Evolutionary conservation across 2,113 vertebrate genomes (phyloP), one percentile per base, ranked within the genome.

Genomic region (Peromyscus polionotus): DNA sequence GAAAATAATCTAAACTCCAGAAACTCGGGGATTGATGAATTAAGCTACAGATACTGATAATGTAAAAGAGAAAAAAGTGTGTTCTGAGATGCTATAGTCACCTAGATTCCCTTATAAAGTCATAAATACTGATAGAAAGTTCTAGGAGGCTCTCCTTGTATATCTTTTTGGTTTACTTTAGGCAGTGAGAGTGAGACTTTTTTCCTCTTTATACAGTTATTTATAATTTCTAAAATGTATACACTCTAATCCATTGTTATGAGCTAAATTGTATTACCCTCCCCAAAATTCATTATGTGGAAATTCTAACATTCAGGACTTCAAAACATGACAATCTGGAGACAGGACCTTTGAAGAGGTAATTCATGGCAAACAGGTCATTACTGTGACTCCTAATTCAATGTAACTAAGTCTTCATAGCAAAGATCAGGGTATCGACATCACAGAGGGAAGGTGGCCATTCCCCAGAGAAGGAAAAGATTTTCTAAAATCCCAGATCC

Each of bases 1-100:
- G 76, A 84, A 92, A 91, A 67, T 86, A 95, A 94, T 39, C 45
- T 86, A 90, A 96, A 93, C 83, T 51, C 42, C 63, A 96, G 72
- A 96, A 90, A 86, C 57, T 61, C 45, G 85, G 59, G 26, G 4
- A 92, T 8, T 91, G 61, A 68, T 75, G 72, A 90, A 91, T 76
- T 72, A 88, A 57, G 72, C 20, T 65, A 57, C 12, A 75, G 24
- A 90, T 70, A 61, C 33, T 92, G 67, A 93, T 9, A 91, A 85
- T 42, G n/a, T 90, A 67, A 45, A 67, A 19, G 12, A 83, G 80
- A 63, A 63, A n/a, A 85, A 28, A 65, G 39, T 20, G 80, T 93
- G 72, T 90, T 48, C 67, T 7, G 73, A 93, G 39, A 76, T 14
- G 92, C 67, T 87, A 88, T 68, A 5, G 57, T 94, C 20, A 90